phyloP scores from a whole-genome alignment of 1,140 invertebrate species.

The Octopus sinensis region DNA sequence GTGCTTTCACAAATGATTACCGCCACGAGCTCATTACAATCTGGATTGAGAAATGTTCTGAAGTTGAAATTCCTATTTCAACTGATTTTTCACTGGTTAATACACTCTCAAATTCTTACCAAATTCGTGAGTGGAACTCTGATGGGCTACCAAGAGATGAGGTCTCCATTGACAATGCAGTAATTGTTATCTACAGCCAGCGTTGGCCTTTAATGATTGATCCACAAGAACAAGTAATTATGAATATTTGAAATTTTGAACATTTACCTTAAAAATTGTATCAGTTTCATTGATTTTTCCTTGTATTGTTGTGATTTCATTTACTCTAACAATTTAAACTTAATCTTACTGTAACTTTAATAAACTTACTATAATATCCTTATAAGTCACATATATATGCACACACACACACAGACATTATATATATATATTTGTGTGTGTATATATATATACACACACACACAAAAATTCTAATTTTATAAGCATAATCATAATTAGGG shows the following conservation, averaged over 20 bases:
- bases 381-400: too few relatives aligned
- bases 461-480: too few relatives aligned
- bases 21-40: constrained; percentile 39
- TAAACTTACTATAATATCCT: too few relatives aligned
- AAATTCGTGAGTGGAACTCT: constrained; percentile 70
- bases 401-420: too few relatives aligned
- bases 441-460: too few relatives aligned
- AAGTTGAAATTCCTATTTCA: constrained; percentile 49
- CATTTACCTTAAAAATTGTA: background rate
- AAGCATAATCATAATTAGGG: too few relatives aligned
- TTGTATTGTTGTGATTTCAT: too few relatives aligned
- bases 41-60: constrained; percentile 44
- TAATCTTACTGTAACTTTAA: too few relatives aligned
- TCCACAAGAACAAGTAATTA: constrained; percentile 76
- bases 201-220: constrained; percentile 85
- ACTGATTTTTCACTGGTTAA: constrained; percentile 65
- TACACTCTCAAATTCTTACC: constrained; percentile 71
- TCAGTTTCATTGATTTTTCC: background rate
- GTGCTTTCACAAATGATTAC: constrained; percentile 52
- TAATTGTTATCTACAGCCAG: constrained; percentile 73
- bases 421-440: too few relatives aligned
- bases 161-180: constrained; percentile 81
- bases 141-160: constrained; percentile 76
- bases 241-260: background rate
- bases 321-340: too few relatives aligned